These are phyloP conservation scores for Actinemys pallida DNA, from an alignment of 2,113 vertebrate species.

Conservation along the genomic window DNA sequence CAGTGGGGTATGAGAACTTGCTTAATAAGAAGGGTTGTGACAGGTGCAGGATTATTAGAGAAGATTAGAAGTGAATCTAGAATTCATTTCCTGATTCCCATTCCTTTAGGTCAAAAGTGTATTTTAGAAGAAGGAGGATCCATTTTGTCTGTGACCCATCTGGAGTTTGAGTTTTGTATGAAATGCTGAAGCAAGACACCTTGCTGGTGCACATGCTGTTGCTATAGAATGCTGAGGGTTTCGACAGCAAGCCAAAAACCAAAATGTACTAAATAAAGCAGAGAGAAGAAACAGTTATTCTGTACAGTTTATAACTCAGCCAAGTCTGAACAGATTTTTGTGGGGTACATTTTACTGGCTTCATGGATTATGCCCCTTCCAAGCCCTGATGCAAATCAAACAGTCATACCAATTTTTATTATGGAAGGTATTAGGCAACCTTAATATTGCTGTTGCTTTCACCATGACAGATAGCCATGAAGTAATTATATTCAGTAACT, in stretches of 20 bases:
- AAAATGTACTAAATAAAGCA: slow-evolving; percentile 21
- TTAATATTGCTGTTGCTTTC: not conserved
- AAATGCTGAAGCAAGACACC: not conserved
- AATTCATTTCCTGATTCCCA: not conserved
- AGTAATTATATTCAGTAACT: slow-evolving; percentile 3
- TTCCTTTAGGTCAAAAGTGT: not conserved
- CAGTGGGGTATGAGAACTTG: not conserved
- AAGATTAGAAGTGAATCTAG: not conserved
- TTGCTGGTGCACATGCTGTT: accelerated
- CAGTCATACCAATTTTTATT: slow-evolving; percentile 15
- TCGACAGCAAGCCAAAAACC: slow-evolving; percentile 25
- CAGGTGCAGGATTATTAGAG: not conserved
- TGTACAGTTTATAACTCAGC: slow-evolving; percentile 40
- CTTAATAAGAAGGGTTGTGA: not conserved
- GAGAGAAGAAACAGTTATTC: not conserved
- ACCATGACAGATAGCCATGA: not conserved
- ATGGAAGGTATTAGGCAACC: slow-evolving; percentile 12
- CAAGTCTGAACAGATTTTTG: slow-evolving; percentile 25
- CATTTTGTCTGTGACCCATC: not conserved
- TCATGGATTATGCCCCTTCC: slow-evolving; percentile 5
- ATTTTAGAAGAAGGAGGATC: not conserved
- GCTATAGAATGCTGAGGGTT: not conserved
- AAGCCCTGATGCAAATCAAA: slow-evolving; percentile 46
- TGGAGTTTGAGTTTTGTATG: not conserved
- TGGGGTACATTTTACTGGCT: slow-evolving; percentile 18